Percentiles rank a stretch among this genome's conserved stretches.
Evolutionary conservation across 2,113 vertebrate species (phyloP).

Genomic region (Lycaon pictus): DNA sequence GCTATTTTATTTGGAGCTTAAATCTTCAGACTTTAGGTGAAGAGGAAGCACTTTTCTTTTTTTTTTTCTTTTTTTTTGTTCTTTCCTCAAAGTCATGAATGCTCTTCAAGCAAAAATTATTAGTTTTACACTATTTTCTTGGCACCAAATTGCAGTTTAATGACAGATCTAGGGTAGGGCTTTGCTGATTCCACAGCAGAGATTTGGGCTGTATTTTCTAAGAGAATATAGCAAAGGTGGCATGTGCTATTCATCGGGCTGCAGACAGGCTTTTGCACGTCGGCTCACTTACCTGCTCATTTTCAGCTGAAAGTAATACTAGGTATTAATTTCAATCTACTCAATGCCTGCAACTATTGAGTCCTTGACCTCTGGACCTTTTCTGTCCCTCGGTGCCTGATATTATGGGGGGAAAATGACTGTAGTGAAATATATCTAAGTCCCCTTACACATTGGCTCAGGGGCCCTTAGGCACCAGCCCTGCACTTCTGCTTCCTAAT

Average conservation of each 20-base stretch:
- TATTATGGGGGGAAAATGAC: neutral
- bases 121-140: neutral
- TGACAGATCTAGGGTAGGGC: neutral
- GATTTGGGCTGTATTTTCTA: neutral
- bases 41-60: neutral
- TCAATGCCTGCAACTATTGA: neutral
- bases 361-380: neutral
- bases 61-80: neutral
- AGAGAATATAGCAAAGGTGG: neutral
- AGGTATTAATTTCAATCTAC: neutral
- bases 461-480: neutral
- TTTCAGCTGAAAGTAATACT: neutral
- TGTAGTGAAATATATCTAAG: neutral
- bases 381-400: neutral
- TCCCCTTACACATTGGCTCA: neutral
- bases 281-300: neutral
- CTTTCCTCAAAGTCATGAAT: neutral
- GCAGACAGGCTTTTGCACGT: neutral
- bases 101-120: neutral
- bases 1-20: neutral
- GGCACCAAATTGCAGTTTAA: neutral
- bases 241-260: accelerated
- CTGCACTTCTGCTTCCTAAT: neutral
- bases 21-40: neutral
- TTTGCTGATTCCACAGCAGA: neutral